Conservation (phyloP, 2,113 vertebrate genomes). For the Phasianus colchicus region DNA sequence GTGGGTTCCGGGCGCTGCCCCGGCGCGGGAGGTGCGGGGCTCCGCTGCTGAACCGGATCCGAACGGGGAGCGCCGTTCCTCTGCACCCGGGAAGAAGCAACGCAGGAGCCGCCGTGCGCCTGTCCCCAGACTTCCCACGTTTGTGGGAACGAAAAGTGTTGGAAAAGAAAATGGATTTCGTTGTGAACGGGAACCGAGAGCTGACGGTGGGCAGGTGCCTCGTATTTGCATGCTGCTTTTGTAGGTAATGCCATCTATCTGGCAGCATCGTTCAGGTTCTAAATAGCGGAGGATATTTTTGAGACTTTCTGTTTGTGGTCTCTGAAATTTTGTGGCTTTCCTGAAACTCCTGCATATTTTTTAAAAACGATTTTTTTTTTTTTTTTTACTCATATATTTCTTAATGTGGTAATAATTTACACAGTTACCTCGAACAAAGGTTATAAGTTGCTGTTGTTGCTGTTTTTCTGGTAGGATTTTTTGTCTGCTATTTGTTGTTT, state of each 20-base stretch:
- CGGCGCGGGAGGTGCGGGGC: background rate
- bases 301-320: background rate
- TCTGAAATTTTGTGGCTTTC: background rate
- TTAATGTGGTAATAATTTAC: background rate
- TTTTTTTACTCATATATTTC: background rate
- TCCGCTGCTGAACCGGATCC: background rate
- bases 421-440: background rate
- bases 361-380: background rate
- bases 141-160: background rate
- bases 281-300: background rate
- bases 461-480: too few species aligned
- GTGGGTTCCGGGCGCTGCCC: too few species aligned
- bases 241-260: constrained; percentile 23
- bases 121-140: background rate
- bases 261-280: constrained; percentile 19
- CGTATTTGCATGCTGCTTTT: constrained; percentile 55
- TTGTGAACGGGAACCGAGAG: constrained; percentile 3
- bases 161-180: background rate
- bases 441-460: fast-evolving
- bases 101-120: background rate
- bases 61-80: background rate
- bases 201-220: constrained; percentile 10
- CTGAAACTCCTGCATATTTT: background rate
- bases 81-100: background rate
- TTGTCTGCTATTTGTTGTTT: background rate